A percentile compares a stretch with the other conserved stretches of the same genome.
phyloP scores from a whole-genome alignment of 2,797 vertebrate genomes.

The Spinus olivaceus region DNA sequence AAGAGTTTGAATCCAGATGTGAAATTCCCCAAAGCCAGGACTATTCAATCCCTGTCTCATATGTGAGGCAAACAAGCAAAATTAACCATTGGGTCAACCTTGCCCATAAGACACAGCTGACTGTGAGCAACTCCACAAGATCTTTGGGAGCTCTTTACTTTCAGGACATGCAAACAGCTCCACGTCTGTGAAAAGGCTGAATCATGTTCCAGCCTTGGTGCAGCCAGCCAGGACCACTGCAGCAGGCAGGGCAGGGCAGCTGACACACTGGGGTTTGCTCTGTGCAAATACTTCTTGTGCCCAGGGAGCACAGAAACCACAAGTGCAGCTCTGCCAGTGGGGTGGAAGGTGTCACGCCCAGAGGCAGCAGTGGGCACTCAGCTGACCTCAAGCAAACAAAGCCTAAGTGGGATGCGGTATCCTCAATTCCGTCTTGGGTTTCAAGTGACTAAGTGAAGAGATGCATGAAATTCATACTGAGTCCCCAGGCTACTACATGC shows the following conservation, averaged over 20 bases:
- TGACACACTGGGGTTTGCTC: neutral
- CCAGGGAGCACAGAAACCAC: slow-evolving; percentile 13
- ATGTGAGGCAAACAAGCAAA: slow-evolving; percentile 25
- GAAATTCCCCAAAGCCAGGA: slow-evolving; percentile 23
- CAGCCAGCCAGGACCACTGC: neutral
- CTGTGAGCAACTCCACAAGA: neutral
- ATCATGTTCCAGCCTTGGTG: neutral
- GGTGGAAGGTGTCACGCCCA: slow-evolving; percentile 1
- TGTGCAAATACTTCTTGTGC: neutral
- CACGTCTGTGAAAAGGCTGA: neutral
- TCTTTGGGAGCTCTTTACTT: slow-evolving; percentile 4
- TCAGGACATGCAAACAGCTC: neutral
- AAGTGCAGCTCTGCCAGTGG: neutral
- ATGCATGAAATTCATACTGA: slow-evolving; percentile 5
- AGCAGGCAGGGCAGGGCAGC: neutral
- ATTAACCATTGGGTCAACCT: slow-evolving; percentile 43
- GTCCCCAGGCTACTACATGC: neutral
- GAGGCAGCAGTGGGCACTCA: slow-evolving; percentile 24
- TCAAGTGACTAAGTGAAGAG: slow-evolving; percentile 39
- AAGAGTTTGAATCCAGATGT: slow-evolving; percentile 61
- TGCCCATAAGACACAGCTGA: neutral
- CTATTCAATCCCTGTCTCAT: slow-evolving; percentile 40
- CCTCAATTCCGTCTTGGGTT: slow-evolving; percentile 17
- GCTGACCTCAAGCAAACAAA: slow-evolving; percentile 41
- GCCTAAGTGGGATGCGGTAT: slow-evolving; percentile 47